Evolutionary conservation across 2,113 vertebrate genomes (phyloP).

Genomic region (Dicaeum eximium): DNA sequence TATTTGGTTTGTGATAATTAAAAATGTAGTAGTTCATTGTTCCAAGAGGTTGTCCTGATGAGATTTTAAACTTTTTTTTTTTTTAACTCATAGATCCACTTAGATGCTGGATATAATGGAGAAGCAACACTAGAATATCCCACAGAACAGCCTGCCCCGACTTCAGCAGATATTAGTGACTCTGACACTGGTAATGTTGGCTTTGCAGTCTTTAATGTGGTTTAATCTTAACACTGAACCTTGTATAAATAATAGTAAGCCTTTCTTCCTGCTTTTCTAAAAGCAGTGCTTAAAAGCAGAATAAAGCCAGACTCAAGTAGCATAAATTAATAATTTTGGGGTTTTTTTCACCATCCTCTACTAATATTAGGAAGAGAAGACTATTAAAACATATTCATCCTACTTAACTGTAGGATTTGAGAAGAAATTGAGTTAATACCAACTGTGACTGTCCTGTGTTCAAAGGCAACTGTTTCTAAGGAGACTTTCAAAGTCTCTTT

Average conservation of each 20-base stretch:
- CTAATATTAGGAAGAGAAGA: not conserved
- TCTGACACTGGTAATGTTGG: conserved; percentile 4
- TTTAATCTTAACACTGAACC: not conserved
- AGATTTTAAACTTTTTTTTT: not conserved
- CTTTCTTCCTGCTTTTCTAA: not conserved
- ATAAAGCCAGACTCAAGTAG: not conserved
- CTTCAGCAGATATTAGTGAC: not conserved
- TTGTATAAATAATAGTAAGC: not conserved
- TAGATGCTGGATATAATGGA: not conserved
- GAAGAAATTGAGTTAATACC: not conserved
- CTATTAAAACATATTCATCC: not conserved
- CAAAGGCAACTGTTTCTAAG: not conserved
- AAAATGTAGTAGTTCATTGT: not conserved
- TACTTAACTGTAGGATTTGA: not conserved
- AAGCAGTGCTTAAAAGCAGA: not conserved
- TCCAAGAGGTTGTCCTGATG: not conserved
- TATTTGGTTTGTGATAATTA: not conserved
- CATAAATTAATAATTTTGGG: not conserved
- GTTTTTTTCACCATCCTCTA: not conserved
- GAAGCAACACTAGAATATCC: not conserved
- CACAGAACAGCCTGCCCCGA: not conserved
- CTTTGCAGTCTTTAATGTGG: not conserved
- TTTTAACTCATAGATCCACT: not conserved
- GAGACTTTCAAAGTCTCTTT: not conserved
- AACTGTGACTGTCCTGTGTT: not conserved